Conservation (phyloP, 2,797 vertebrate genomes). For the Silurus lanzhouensis region DNA sequence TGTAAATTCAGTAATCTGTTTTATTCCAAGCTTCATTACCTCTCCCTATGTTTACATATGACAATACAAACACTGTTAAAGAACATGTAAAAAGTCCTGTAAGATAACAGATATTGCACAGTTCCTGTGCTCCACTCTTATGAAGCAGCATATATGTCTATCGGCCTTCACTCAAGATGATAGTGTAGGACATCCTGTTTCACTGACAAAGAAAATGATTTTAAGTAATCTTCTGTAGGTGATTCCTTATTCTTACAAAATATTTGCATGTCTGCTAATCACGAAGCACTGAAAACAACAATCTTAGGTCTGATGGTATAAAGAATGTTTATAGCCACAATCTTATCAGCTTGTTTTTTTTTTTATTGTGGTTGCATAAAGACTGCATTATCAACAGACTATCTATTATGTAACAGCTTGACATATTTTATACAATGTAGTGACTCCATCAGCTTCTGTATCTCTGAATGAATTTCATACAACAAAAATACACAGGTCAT, state of each 20-base stretch:
- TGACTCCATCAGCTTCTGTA: slow-evolving; percentile 2
- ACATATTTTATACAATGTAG: background rate
- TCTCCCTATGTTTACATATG: background rate
- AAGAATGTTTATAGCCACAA: slow-evolving; percentile 22
- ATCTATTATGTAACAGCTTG: slow-evolving; percentile 51
- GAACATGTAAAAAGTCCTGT: background rate
- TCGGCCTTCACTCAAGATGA: background rate
- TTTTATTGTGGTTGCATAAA: slow-evolving; percentile 58
- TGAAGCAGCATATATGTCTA: background rate
- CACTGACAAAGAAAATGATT: background rate
- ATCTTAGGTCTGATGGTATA: background rate
- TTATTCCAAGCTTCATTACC: background rate
- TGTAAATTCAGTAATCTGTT: background rate
- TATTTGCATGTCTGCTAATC: background rate
- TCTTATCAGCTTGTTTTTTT: slow-evolving; percentile 44
- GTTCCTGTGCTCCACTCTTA: background rate
- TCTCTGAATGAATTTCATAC: slow-evolving; percentile 27
- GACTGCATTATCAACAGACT: slow-evolving; percentile 38
- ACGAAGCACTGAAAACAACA: background rate
- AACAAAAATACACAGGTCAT: slow-evolving; percentile 10
- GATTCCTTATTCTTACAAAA: background rate
- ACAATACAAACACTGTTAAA: background rate
- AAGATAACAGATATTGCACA: background rate
- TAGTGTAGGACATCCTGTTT: background rate
- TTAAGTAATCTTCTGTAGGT: background rate